Evolutionary conservation across 1,140 invertebrate genomes (phyloP).

Genomic region (Psilanteris sp.): DNA sequence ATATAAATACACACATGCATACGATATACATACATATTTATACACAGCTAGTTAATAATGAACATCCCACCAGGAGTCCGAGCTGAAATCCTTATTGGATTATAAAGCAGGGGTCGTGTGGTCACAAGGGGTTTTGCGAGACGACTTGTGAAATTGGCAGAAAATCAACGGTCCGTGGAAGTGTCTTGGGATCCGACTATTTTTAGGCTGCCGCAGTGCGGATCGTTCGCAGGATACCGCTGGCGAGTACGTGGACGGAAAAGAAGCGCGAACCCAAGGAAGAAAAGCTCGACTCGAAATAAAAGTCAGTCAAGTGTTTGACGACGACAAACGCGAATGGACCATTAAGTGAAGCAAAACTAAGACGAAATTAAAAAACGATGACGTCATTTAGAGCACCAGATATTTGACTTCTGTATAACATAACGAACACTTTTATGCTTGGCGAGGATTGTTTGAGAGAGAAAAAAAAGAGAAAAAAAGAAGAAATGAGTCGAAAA

Average conservation of each 20-base stretch:
- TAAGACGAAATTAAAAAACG: not conserved
- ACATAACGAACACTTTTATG: no score
- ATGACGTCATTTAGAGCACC: conserved; percentile 1
- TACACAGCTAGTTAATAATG: no score
- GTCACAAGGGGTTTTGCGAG: conserved; percentile 15
- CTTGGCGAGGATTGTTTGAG: not conserved
- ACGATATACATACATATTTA: no score
- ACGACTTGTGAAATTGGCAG: conserved; percentile 66
- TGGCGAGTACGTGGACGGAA: conserved; percentile 27
- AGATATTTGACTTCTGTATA: no score
- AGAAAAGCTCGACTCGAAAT: conserved; percentile 21
- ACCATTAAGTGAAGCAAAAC: conserved; percentile 1
- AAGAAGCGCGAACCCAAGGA: conserved; percentile 39
- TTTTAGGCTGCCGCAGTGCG: conserved; percentile 67
- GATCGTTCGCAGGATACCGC: conserved; percentile 59
- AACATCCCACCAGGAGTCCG: no score
- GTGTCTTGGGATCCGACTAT: conserved; percentile 62
- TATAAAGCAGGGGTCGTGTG: conserved; percentile 24
- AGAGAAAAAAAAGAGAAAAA: no score
- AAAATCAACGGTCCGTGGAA: conserved; percentile 63
- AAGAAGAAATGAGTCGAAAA: no score
- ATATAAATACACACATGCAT: no score
- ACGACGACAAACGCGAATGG: conserved; percentile 5
- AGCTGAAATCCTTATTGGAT: conserved; percentile 41
- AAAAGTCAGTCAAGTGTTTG: conserved; percentile 29